Evolutionary conservation across 2,113 vertebrate genomes (phyloP).

Genomic region (Cricetomys ansorgei): DNA sequence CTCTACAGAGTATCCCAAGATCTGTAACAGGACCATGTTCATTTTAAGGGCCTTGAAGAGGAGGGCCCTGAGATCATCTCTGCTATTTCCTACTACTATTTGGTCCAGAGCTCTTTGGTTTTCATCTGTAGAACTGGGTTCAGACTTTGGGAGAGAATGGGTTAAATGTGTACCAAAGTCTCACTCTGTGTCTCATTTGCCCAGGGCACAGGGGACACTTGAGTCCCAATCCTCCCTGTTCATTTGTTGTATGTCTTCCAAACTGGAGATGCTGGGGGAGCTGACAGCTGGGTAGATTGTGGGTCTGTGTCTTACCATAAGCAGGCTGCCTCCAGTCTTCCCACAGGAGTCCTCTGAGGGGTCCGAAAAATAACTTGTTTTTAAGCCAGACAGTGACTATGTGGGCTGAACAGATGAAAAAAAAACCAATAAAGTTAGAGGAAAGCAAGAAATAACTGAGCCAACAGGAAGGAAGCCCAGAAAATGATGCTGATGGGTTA

Average conservation of each 20-base stretch:
- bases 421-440: neutral
- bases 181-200: neutral
- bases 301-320: neutral
- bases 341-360: neutral
- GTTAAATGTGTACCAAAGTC: neutral
- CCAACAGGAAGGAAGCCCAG: conserved; percentile 37
- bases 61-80: neutral
- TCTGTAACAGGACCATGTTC: neutral
- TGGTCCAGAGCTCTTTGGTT: neutral
- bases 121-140: neutral
- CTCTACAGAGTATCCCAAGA: neutral
- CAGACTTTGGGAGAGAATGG: neutral
- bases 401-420: neutral
- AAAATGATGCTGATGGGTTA: conserved; percentile 15
- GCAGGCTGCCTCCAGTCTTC: neutral
- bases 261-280: neutral
- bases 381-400: neutral
- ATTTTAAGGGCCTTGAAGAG: neutral
- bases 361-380: neutral
- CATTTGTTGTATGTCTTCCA: neutral
- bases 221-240: rapidly evolving
- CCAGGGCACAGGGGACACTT: neutral
- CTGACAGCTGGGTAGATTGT: neutral
- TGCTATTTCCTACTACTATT: neutral
- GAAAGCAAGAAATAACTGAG: neutral